Evolutionary conservation across 2,888 invertebrate species (phyloP).

Genomic region (Ditula angustiorana): DNA sequence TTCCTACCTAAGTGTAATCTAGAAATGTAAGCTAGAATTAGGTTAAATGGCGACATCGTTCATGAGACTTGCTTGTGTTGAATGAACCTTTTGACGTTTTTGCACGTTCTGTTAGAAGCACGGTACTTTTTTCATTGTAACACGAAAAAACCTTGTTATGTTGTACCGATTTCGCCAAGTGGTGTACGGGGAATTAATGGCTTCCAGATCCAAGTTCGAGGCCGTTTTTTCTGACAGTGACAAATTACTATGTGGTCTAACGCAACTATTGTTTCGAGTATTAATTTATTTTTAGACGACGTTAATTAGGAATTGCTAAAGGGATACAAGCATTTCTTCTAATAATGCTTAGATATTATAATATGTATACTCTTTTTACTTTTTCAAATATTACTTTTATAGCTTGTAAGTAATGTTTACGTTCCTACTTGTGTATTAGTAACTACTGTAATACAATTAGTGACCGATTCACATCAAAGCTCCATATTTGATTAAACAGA

Average conservation of each 20-base stretch:
- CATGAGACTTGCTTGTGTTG: not conserved
- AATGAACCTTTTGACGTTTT: not conserved
- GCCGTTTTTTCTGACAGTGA: conserved; percentile 31
- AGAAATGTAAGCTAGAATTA: not conserved
- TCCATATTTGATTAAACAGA: too few relatives aligned
- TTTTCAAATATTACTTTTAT: too few relatives aligned
- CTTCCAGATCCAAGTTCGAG: conserved; percentile 26
- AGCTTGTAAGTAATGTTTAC: too few relatives aligned
- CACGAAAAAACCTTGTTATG: conserved; percentile 18
- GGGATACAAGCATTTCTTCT: not conserved
- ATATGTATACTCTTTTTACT: too few relatives aligned
- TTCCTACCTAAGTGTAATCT: not conserved
- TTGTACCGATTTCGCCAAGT: conserved; percentile 31
- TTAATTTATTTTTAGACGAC: not conserved
- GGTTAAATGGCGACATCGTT: not conserved
- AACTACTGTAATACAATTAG: too few relatives aligned
- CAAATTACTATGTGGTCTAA: conserved; percentile 35
- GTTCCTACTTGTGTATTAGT: too few relatives aligned
- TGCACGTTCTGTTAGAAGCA: not conserved
- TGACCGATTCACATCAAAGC: too few relatives aligned
- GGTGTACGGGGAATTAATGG: conserved; percentile 28
- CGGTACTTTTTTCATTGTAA: not conserved
- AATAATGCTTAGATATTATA: too few relatives aligned
- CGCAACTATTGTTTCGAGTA: conserved; percentile 21
- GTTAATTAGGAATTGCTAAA: not conserved